phyloP scores from a whole-genome alignment of 1,140 invertebrate species.

The Microvelia longipes region DNA sequence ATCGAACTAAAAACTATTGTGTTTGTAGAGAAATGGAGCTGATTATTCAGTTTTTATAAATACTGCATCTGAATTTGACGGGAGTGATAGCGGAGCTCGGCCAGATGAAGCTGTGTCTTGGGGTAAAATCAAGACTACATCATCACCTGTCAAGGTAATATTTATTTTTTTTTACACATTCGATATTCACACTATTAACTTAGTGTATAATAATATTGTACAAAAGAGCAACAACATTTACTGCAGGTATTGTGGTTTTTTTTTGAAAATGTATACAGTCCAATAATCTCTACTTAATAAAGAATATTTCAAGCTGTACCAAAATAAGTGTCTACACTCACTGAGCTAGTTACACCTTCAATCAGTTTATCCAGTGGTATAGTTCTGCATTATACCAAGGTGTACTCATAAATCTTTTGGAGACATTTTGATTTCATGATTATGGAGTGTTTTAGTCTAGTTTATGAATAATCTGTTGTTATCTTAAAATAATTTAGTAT shows the following conservation, averaged over 20 bases:
- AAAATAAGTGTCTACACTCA: background rate
- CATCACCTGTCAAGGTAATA: conserved; percentile 70
- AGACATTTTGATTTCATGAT: no score
- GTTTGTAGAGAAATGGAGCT: conserved; percentile 78
- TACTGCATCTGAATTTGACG: conserved; percentile 95
- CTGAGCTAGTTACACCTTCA: background rate
- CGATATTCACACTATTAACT: background rate
- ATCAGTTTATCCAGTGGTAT: no score
- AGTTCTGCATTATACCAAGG: no score
- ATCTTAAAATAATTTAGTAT: no score
- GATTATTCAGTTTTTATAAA: conserved; percentile 94
- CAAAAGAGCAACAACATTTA: background rate
- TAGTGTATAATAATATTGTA: background rate
- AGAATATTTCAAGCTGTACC: background rate
- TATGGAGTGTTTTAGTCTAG: no score
- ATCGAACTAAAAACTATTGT: no score
- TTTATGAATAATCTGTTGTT: no score
- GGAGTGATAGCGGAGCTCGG: conserved; percentile 90
- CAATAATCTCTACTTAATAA: background rate
- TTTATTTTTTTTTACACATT: conserved; percentile 7
- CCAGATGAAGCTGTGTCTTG: conserved; percentile 98
- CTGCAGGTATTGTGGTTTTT: background rate
- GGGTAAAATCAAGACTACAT: conserved; percentile 88
- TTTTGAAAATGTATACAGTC: background rate
- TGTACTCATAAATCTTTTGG: no score